A percentile compares a stretch with the other conserved stretches of the same genome.
Evolutionary conservation across 2,888 invertebrate genomes (phyloP).

Genomic region (Leucophora obtusa): DNA sequence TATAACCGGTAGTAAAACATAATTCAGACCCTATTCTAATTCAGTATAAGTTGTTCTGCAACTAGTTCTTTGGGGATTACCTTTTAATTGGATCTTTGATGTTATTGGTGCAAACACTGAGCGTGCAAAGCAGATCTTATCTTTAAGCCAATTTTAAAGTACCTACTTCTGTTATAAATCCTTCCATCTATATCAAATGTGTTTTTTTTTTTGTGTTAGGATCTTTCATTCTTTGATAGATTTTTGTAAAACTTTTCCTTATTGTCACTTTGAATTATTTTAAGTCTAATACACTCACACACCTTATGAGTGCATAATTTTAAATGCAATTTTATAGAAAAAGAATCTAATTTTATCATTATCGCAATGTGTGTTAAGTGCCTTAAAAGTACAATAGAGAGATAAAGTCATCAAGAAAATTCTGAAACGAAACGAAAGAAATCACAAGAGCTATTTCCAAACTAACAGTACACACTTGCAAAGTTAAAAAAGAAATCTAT

Average conservation of each 20-base stretch:
- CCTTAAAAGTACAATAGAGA: slow-evolving; percentile 60
- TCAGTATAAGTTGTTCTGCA: no score
- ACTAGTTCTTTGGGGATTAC: no score
- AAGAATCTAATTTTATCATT: slow-evolving; percentile 76
- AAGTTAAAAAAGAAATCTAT: slow-evolving; percentile 10
- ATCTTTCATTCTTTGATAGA: neutral
- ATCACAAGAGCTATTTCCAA: slow-evolving; percentile 40
- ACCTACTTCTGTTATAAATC: no score
- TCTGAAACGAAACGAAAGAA: slow-evolving; percentile 59
- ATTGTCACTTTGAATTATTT: slow-evolving; percentile 2
- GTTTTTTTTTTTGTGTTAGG: no score
- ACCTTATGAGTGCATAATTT: slow-evolving; percentile 43
- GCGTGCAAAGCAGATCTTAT: no score
- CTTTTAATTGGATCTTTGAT: no score
- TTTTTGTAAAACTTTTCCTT: neutral
- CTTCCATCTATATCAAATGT: no score
- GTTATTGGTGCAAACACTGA: no score
- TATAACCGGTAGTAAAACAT: no score
- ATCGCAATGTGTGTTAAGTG: slow-evolving; percentile 76
- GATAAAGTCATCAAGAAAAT: neutral
- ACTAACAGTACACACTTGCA: slow-evolving; percentile 16
- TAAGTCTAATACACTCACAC: neutral
- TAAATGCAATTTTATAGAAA: slow-evolving; percentile 51
- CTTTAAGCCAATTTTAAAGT: no score
- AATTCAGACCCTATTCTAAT: no score